Percentiles rank a stretch among this genome's conserved stretches.
These are phyloP conservation scores for Plagodis pulveraria DNA, from an alignment of 2,888 invertebrate genomes.

Conservation along the genomic window DNA sequence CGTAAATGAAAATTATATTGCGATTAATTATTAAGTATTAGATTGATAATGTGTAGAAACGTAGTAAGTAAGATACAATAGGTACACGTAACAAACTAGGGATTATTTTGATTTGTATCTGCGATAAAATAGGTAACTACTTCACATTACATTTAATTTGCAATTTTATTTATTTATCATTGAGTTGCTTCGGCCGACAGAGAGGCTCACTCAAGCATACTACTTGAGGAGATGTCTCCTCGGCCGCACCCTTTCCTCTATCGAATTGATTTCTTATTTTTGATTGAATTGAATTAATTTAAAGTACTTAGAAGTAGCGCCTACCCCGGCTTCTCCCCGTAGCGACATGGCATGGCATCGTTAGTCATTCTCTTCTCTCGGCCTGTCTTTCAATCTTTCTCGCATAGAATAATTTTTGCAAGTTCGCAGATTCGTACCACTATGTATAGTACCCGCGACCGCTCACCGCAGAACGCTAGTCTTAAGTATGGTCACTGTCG, in stretches of 20 bases:
- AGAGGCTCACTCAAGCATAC: conserved; percentile 19
- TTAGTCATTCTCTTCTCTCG: conserved; percentile 62
- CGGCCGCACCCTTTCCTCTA: conserved; percentile 38
- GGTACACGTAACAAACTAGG: conserved; percentile 17
- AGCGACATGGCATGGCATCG: conserved; percentile 74
- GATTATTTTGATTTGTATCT: background rate
- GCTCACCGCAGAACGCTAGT: conserved; percentile 37
- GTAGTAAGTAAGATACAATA: conserved; percentile 1
- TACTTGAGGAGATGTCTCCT: conserved; percentile 14
- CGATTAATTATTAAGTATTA: no score
- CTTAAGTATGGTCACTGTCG: conserved; percentile 30
- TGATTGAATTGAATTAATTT: conserved; percentile 20
- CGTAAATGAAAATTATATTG: no score
- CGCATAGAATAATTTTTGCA: conserved; percentile 35
- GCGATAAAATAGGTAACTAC: conserved; percentile 33
- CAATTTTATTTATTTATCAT: conserved; percentile 60
- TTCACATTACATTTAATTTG: conserved; percentile 72
- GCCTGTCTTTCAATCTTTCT: conserved; percentile 58
- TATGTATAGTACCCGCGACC: conserved; percentile 21
- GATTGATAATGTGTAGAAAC: no score
- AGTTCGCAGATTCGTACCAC: conserved; percentile 39
- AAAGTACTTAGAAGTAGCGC: conserved; percentile 58
- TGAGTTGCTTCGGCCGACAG: conserved; percentile 61
- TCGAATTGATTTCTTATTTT: conserved; percentile 23
- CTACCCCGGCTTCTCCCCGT: conserved; percentile 66